Percentiles rank a stretch among this genome's conserved stretches.
These are phyloP conservation scores for Distichodus sexfasciatus DNA, from an alignment of 2,797 vertebrate species.

Conservation along the genomic window DNA sequence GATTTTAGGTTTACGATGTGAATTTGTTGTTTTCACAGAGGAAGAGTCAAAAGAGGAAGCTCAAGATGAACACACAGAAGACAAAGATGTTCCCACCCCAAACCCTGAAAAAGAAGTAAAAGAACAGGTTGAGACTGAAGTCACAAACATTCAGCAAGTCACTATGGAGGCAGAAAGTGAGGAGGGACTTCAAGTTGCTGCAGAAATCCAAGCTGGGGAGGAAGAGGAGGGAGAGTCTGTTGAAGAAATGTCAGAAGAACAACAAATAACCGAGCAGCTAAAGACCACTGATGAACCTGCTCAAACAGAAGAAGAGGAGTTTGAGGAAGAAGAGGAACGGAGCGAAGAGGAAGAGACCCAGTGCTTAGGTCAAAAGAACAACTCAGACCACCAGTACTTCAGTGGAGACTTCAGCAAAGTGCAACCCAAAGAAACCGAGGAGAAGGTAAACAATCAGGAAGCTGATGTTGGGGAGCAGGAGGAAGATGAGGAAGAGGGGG, in stretches of 20 bases:
- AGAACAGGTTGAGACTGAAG: conserved; percentile 69
- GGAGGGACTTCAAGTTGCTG: conserved; percentile 58
- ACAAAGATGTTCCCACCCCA: conserved; percentile 19
- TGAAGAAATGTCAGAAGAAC: conserved; percentile 37
- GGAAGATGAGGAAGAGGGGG: conserved; percentile 60
- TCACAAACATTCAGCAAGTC: conserved; percentile 68
- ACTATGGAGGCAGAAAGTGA: conserved; percentile 55
- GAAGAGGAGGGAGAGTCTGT: conserved; percentile 50
- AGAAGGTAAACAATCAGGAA: conserved; percentile 55
- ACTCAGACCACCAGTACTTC: conserved; percentile 79
- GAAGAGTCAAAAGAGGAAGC: conserved; percentile 40
- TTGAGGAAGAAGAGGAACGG: conserved; percentile 32
- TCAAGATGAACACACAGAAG: conserved; percentile 43
- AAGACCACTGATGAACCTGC: conserved; percentile 37
- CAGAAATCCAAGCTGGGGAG: conserved; percentile 58
- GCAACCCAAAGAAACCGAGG: conserved; percentile 61
- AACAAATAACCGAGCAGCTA: conserved; percentile 46
- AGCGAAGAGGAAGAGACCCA: conserved; percentile 57
- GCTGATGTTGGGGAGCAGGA: conserved; percentile 53
- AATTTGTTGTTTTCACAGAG: conserved; percentile 39
- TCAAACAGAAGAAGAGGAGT: conserved; percentile 39
- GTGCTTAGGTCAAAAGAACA: conserved; percentile 66
- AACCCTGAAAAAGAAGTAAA: conserved; percentile 46
- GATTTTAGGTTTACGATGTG: not conserved
- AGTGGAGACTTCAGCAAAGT: conserved; percentile 72